A percentile compares a stretch with the other conserved stretches of the same genome.
phyloP scores from a whole-genome alignment of 2,113 vertebrate species.

The Clarias gariepinus region DNA sequence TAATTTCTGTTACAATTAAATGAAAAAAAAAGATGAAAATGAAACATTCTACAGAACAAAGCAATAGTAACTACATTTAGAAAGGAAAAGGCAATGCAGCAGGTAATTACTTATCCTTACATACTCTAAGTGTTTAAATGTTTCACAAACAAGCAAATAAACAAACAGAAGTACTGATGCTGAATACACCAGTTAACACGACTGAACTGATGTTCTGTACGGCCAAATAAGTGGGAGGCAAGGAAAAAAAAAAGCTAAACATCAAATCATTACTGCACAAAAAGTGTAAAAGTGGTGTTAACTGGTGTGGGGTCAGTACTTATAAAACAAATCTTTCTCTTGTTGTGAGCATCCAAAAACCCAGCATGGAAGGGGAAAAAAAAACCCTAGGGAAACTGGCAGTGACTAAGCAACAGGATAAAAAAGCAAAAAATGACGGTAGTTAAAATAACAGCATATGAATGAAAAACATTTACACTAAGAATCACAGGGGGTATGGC shows the following conservation, averaged over 20 bases:
- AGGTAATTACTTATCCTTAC: background rate
- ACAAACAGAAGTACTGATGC: conserved; percentile 42
- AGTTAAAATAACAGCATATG: background rate
- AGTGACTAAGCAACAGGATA: background rate
- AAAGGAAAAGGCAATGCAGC: background rate
- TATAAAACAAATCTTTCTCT: conserved; percentile 30
- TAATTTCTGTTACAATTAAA: background rate
- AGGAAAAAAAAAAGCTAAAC: background rate
- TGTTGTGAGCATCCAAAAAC: background rate
- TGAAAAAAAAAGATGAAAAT: background rate
- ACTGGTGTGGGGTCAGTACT: conserved; percentile 24
- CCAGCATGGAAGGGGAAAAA: background rate
- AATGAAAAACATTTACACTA: conserved; percentile 16
- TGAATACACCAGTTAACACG: conserved; percentile 34
- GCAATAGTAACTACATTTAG: background rate
- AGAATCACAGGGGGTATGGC: background rate
- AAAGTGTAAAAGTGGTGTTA: conserved; percentile 3
- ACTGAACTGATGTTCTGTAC: background rate
- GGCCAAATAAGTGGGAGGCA: background rate
- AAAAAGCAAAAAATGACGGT: background rate
- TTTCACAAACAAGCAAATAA: background rate
- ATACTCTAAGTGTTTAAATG: background rate
- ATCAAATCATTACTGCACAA: background rate
- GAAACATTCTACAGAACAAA: conserved; percentile 8
- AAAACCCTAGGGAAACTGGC: background rate